These are phyloP conservation scores for Lissonota sp. DNA, from an alignment of 2,888 invertebrate species.

Conservation along the genomic window DNA sequence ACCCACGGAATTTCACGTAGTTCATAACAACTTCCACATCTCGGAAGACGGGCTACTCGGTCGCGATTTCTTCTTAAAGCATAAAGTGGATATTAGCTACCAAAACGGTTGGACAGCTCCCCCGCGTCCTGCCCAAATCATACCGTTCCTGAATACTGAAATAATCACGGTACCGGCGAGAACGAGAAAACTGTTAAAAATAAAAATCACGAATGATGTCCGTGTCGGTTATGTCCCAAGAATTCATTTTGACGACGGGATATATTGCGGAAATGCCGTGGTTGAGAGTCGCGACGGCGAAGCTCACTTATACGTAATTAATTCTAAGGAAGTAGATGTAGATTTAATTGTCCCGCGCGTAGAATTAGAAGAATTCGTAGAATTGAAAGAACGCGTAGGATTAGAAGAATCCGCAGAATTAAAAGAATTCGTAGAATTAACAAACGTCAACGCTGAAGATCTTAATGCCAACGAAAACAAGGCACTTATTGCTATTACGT, in stretches of 20 bases:
- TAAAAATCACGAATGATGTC: not conserved
- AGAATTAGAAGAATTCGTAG: constrained; percentile 6
- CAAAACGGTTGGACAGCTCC: constrained; percentile 1
- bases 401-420: no score
- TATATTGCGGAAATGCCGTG: constrained; percentile 12
- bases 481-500: no score
- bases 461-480: no score
- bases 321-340: constrained; percentile 14
- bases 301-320: constrained; percentile 1
- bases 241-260: not conserved
- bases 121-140: not conserved
- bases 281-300: constrained; percentile 26
- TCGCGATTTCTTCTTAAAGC: constrained; percentile 5
- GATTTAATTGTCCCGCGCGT: constrained; percentile 6
- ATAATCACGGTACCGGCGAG: not conserved
- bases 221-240: not conserved
- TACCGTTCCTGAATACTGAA: not conserved
- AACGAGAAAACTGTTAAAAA: not conserved
- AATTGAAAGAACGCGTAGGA: not conserved
- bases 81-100: constrained; percentile 11
- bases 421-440: no score
- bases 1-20: constrained; percentile 3
- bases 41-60: no score
- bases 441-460: no score
- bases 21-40: not conserved